phyloP scores from a whole-genome alignment of 2,113 vertebrate genomes.

The Myanophis thanlyinensis region DNA sequence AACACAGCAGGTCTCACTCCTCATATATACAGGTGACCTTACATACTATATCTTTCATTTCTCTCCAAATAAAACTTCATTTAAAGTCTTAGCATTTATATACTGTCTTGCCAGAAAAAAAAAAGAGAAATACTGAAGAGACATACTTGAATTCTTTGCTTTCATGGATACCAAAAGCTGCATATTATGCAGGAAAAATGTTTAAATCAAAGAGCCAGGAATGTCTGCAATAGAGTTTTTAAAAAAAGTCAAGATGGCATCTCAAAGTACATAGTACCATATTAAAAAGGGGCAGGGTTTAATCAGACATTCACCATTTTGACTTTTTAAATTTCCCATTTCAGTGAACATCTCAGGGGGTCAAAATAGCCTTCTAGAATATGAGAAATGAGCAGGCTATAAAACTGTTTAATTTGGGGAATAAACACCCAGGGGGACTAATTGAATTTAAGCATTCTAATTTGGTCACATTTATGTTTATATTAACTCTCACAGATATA shows the following conservation, averaged over 20 bases:
- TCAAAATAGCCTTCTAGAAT: not conserved
- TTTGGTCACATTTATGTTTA: not conserved
- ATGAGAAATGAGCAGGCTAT: not conserved
- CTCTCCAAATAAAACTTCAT: not conserved
- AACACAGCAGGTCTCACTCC: not conserved
- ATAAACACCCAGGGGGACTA: not conserved
- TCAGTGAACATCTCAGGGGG: not conserved
- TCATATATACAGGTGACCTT: not conserved
- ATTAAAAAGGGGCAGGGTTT: not conserved
- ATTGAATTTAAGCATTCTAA: not conserved
- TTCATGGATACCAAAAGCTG: not conserved
- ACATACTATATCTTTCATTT: not conserved
- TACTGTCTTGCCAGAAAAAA: not conserved
- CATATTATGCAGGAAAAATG: not conserved
- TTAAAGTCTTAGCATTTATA: not conserved
- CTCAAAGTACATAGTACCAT: not conserved
- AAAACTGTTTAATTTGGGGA: not conserved
- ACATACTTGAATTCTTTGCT: not conserved
- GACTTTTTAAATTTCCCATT: not conserved
- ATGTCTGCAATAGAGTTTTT: not conserved
- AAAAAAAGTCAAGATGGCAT: not conserved
- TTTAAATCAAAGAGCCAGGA: not conserved
- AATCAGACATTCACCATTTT: not conserved
- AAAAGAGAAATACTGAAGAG: not conserved
- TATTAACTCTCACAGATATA: not conserved